phyloP scores from a whole-genome alignment of 2,113 vertebrate genomes.

The Urocolius indicus region DNA sequence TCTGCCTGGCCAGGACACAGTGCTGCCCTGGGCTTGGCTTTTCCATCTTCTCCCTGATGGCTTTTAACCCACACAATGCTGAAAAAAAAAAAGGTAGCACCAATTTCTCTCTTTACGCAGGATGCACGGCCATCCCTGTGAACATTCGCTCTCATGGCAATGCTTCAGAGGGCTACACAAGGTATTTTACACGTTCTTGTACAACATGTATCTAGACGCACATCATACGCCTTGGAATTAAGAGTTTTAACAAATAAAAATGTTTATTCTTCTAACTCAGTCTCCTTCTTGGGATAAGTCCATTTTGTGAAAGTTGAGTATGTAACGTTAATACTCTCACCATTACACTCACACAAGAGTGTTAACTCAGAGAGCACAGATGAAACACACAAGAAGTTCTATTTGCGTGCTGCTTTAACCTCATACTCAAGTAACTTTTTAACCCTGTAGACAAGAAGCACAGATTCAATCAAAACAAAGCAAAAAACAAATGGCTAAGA shows the following conservation, averaged over 20 bases:
- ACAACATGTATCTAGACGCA: fast-evolving
- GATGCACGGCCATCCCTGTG: fast-evolving
- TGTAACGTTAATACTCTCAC: not conserved
- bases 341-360: not conserved
- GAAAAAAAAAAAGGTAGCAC: not conserved
- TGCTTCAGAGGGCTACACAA: not conserved
- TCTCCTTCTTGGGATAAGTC: not conserved
- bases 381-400: not conserved
- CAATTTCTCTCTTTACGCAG: not conserved
- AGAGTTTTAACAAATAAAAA: not conserved
- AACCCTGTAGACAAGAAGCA: not conserved
- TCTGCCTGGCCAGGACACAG: fast-evolving
- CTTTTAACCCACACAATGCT: not conserved
- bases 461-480: not conserved
- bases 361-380: not conserved
- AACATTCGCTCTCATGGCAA: not conserved
- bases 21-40: not conserved
- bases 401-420: not conserved
- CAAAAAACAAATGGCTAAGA: not conserved
- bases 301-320: not conserved
- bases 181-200: not conserved
- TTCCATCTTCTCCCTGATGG: not conserved
- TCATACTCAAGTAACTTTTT: not conserved
- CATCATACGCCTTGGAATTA: not conserved
- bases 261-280: not conserved